Base-by-base conservation (phyloP, 92 coral and sea anemone species). In the Scolanthus callimorphus region DNA sequence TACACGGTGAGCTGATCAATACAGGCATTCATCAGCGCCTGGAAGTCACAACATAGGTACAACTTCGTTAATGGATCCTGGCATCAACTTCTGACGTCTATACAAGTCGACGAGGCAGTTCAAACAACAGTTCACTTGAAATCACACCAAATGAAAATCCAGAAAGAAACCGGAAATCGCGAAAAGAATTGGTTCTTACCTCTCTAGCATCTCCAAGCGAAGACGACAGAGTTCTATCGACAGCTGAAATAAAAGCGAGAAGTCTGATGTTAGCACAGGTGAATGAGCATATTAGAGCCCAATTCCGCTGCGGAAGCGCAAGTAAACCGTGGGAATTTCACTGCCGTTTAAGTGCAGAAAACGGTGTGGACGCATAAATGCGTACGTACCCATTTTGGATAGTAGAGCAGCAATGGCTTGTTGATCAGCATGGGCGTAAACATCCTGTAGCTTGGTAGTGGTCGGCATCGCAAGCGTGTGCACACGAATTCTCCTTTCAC, bases 121-220 rank as follows among this genome's bases (percentile, higher is more conserved):
- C n/a, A n/a, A n/a, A n/a, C n/a, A n/a, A n/a, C n/a, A n/a, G n/a
- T n/a, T n/a, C n/a, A n/a, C n/a, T n/a, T n/a, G n/a, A n/a, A n/a
- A n/a, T n/a, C n/a, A n/a, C n/a, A n/a, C n/a, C n/a, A n/a, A n/a
- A n/a, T n/a, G n/a, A n/a, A n/a, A n/a, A n/a, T n/a, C n/a, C n/a
- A n/a, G n/a, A n/a, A n/a, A n/a, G n/a, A n/a, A n/a, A n/a, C n/a
- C n/a, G n/a, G n/a, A n/a, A n/a, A n/a, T n/a, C n/a, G n/a, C n/a
- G n/a, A n/a, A n/a, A 17, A 10, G 11, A 25, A 28, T 2, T 13
- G 24, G 8, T 22, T 57, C 86, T 29, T 71, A 94, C 99, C 84
- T 94, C 99, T 50, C 99, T 60, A 2, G 99, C 99, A 62, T 94
- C 99, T 27, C 99, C 99, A 13, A 94, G 78, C 19, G 95, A 89